Percentiles rank a stretch among this genome's conserved stretches.
Evolutionary conservation across 2,888 invertebrate genomes (phyloP).

Genomic region (Phytoseiulus persimilis): DNA sequence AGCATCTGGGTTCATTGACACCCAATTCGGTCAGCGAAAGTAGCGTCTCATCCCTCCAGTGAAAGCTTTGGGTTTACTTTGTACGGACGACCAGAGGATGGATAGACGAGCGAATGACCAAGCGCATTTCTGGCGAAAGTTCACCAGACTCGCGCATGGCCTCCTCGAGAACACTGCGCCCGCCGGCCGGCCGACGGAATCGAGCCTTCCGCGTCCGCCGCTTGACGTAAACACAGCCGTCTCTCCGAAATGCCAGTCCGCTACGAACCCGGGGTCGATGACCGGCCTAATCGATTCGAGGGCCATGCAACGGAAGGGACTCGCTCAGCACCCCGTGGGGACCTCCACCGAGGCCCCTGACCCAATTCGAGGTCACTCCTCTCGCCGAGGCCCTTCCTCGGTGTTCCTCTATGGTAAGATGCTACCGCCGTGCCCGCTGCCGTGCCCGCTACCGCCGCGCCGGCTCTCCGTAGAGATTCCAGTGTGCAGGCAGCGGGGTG

Average conservation of each 20-base stretch:
- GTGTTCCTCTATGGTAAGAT: constrained; percentile 10
- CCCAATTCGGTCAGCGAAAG: neutral
- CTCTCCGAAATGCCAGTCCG: neutral
- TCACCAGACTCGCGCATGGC: neutral
- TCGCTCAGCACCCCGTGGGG: neutral
- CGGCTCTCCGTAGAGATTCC: constrained; percentile 5
- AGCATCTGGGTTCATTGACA: neutral
- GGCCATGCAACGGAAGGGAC: neutral
- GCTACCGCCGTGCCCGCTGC: neutral
- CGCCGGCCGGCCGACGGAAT: neutral
- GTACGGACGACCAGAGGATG: neutral
- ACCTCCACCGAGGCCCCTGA: constrained; percentile 19
- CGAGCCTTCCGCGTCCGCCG: neutral
- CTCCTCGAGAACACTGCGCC: neutral
- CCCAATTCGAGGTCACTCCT: constrained; percentile 36
- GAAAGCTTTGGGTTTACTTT: neutral
- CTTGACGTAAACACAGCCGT: neutral
- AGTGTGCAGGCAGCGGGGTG: neutral
- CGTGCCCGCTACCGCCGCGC: neutral
- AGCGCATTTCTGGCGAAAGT: neutral
- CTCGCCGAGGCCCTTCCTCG: neutral
- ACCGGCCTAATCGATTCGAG: neutral
- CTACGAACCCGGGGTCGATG: neutral
- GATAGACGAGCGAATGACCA: too few relatives aligned
- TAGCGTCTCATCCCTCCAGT: neutral